A percentile compares a stretch with the other conserved stretches of the same genome.
phyloP scores from a whole-genome alignment of 30 jellyfish, hydroid and myxozoan species.

The Aurelia sp. region DNA sequence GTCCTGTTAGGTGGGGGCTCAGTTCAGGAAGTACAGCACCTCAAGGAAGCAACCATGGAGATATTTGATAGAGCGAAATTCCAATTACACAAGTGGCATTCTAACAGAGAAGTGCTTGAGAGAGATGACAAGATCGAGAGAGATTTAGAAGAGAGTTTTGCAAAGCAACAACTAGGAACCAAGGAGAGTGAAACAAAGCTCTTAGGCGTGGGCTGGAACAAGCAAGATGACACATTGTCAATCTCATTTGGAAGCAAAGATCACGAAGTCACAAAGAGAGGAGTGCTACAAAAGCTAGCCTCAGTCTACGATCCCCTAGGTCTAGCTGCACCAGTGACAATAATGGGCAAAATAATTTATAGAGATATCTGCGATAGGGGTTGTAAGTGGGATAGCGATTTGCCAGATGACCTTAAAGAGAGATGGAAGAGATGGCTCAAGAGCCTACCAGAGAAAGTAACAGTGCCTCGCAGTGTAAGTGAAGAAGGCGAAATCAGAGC shows the following conservation, averaged over 20 bases:
- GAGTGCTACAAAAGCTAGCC: constrained; percentile 50
- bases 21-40: constrained; percentile 11
- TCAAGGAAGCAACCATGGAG: constrained; percentile 12
- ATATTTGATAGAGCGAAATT: constrained; percentile 8
- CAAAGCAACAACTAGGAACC: constrained; percentile 46
- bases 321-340: constrained; percentile 50
- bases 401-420: constrained; percentile 21
- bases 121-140: background rate
- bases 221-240: constrained; percentile 24
- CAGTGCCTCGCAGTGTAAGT: constrained; percentile 6
- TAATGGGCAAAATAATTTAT: constrained; percentile 39
- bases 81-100: constrained; percentile 54
- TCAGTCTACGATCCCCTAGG: constrained; percentile 71
- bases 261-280: constrained; percentile 3
- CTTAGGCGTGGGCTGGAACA: constrained; percentile 43
- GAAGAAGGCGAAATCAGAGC: background rate
- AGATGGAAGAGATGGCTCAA: constrained; percentile 6
- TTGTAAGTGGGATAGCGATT: constrained; percentile 11
- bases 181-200: constrained; percentile 14
- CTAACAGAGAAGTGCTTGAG: constrained; percentile 40
- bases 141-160: constrained; percentile 30
- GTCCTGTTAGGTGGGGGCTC: constrained; percentile 54
- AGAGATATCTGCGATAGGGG: constrained; percentile 3
- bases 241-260: constrained; percentile 6
- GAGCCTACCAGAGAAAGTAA: constrained; percentile 21